Evolutionary conservation across 2,888 invertebrate genomes (phyloP).

Genomic region (Marronus borbonicus): DNA sequence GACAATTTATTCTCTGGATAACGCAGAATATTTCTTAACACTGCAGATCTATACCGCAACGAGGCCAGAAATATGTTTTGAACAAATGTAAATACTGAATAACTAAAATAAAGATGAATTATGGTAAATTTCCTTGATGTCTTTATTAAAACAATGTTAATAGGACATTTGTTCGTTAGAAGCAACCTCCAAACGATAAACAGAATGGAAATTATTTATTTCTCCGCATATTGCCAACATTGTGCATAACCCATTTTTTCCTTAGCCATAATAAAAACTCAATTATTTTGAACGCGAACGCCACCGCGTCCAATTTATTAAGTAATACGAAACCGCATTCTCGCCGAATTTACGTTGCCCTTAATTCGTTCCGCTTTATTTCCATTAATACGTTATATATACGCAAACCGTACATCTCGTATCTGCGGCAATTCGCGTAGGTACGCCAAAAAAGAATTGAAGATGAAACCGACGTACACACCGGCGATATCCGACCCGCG

Average conservation of each 20-base stretch:
- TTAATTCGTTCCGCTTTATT: background rate
- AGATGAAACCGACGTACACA: background rate
- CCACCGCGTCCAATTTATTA: background rate
- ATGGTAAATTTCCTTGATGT: background rate
- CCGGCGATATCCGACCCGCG: background rate
- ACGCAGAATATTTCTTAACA: too few relatives aligned
- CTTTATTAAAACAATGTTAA: background rate
- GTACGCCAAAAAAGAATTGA: constrained; percentile 4
- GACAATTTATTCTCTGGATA: too few relatives aligned
- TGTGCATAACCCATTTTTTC: background rate
- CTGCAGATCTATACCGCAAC: too few relatives aligned
- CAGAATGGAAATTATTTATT: background rate
- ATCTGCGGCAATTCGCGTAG: background rate
- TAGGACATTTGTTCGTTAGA: background rate
- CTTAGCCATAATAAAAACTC: background rate
- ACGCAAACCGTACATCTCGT: background rate
- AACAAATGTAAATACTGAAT: background rate
- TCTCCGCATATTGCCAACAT: background rate
- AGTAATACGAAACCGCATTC: background rate
- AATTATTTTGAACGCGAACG: background rate
- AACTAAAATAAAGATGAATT: background rate
- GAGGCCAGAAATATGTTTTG: too few relatives aligned
- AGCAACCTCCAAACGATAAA: background rate
- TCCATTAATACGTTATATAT: constrained; percentile 2
- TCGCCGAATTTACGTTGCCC: background rate